Evolutionary conservation across 2,888 invertebrate species (phyloP), one percentile per base, ranked within the genome.

Genomic region (Lasioglossum calceatum): DNA sequence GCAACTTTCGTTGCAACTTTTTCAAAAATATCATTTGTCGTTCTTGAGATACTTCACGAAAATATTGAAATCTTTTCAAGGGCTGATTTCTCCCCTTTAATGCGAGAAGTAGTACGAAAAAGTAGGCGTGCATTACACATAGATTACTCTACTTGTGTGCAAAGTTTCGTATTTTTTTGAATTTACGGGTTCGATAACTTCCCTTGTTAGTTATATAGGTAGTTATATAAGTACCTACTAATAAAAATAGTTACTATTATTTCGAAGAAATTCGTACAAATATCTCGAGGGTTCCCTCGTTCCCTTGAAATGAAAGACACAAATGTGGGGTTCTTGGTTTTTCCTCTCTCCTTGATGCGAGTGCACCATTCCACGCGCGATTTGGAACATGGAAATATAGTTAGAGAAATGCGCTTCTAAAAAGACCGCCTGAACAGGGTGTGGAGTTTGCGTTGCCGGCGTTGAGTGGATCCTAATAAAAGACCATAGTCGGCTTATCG

Each of bases 401-500:
- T 83, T 79, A 79, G 74, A 44, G 80, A 77, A 77, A 86, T 58
- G 50, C 64, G 14, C 47, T 64, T 47, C 14, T 70, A 44, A 73
- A 87, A 82, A 76, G 85, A 83, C 74, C 79, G 79, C 27, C 61
- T 44, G 36, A 87, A 84, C 77, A 64, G 87, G 79, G 81, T 77
- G 84, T n/a, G 77, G 78, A 87, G 87, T 82, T 81, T 81, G 77
- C 79, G 81, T 74, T 74, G 87, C 50, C 76, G 42, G 84, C 82
- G 82, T 89, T 78, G 89, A 89, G 90, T 89, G 88, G 91, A 92
- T 93, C 91, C 91, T 92, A 92, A 93, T 93, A 93, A 92, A 92
- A 92, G 91, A 85, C 88, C 87, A 83, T 92, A 90, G 89, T 88
- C 90, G 91, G 92, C 92, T 93, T 92, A 93, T 93, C 93, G 93